These are phyloP conservation scores for Deilephila elpenor DNA, from an alignment of 2,888 invertebrate genomes.

Conservation along the genomic window DNA sequence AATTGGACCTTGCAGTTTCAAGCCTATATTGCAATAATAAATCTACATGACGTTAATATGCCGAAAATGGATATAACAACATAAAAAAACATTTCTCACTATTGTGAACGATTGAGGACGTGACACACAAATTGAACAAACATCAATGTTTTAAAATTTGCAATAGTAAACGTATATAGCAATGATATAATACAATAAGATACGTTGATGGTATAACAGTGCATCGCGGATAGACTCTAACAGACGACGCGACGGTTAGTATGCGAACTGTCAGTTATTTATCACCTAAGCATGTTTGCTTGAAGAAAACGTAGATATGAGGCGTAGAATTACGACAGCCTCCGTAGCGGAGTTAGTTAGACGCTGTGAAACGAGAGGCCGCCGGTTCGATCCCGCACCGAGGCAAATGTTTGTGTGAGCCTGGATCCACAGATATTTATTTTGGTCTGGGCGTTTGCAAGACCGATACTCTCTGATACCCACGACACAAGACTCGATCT, in stretches of 20 bases:
- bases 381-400: too few species aligned
- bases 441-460: too few species aligned
- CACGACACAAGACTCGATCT: too few species aligned
- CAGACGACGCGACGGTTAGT: background rate
- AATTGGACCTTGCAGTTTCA: too few species aligned
- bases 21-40: too few species aligned
- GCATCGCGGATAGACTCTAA: background rate
- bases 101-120: background rate
- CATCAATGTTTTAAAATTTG: background rate
- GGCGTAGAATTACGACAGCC: background rate
- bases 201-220: background rate
- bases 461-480: too few species aligned
- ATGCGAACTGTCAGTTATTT: background rate
- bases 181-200: background rate
- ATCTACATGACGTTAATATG: background rate
- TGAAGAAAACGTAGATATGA: background rate
- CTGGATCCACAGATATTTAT: too few species aligned
- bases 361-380: too few species aligned
- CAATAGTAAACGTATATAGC: background rate
- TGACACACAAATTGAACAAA: background rate
- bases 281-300: background rate
- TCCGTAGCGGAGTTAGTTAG: too few species aligned
- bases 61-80: background rate
- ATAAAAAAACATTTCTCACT: background rate
- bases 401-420: too few species aligned